phyloP scores from a whole-genome alignment of 2,113 vertebrate species.

The Agelaius phoeniceus region DNA sequence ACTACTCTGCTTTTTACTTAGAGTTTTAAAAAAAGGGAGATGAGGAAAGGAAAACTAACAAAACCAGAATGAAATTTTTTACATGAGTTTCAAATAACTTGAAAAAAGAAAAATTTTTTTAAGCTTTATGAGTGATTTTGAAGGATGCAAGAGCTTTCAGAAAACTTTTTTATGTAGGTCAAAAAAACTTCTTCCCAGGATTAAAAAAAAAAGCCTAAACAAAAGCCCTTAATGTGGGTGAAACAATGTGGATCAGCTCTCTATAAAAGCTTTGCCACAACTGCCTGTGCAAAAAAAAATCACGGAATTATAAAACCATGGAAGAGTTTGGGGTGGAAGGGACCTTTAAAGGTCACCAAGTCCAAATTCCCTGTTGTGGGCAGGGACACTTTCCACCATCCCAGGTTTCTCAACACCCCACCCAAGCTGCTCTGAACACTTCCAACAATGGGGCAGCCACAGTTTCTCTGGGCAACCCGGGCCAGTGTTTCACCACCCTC shows the following conservation, averaged over 20 bases:
- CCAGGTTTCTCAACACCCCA: not conserved
- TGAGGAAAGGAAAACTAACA: constrained; percentile 23
- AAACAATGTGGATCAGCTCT: not conserved
- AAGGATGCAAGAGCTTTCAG: constrained; percentile 1
- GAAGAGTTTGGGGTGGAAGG: not conserved
- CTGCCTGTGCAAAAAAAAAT: not conserved
- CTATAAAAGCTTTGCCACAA: not conserved
- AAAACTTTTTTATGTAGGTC: constrained; percentile 42
- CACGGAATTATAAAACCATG: not conserved
- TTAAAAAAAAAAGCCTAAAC: not conserved
- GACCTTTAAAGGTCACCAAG: not conserved
- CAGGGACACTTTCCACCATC: not conserved
- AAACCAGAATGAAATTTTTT: not conserved
- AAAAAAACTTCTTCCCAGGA: not conserved
- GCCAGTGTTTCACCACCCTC: not conserved
- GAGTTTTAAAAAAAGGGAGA: not conserved
- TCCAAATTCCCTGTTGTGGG: not conserved
- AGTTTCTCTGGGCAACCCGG: not conserved
- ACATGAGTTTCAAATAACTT: constrained; percentile 7
- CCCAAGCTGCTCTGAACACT: not conserved
- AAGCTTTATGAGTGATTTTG: not conserved
- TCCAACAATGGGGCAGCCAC: not conserved
- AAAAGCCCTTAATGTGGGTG: not conserved
- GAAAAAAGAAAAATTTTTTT: not conserved
- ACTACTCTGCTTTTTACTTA: constrained; percentile 17